Conservation (phyloP, 2,797 vertebrate species). For the Enteromius radiatus region DNA sequence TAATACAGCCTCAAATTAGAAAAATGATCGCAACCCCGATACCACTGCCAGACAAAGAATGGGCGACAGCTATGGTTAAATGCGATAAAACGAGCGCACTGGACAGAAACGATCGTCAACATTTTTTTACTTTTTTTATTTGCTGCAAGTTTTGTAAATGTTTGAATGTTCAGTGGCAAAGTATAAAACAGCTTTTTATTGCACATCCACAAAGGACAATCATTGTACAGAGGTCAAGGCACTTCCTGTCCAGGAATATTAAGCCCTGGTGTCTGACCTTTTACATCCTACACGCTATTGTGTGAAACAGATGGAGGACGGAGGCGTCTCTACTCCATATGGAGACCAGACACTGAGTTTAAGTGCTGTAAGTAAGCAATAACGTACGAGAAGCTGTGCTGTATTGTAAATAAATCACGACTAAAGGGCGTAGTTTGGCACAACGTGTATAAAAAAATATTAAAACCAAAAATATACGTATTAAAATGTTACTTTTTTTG, state of each 20-base stretch:
- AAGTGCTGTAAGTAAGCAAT: constrained; percentile 1
- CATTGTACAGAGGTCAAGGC: not conserved
- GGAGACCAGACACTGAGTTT: constrained; percentile 35
- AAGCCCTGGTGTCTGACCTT: constrained; percentile 32
- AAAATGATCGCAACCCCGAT: too few relatives aligned
- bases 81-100: too few relatives aligned
- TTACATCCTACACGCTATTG: constrained; percentile 29
- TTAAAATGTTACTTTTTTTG: too few relatives aligned
- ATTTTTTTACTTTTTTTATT: not conserved
- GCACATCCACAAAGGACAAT: constrained; percentile 1
- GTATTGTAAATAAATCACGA: too few relatives aligned
- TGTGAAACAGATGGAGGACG: constrained; percentile 51
- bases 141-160: not conserved
- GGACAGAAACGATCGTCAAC: too few relatives aligned
- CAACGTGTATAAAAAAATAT: too few relatives aligned
- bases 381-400: too few relatives aligned
- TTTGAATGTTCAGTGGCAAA: not conserved
- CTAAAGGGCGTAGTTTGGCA: too few relatives aligned
- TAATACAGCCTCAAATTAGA: too few relatives aligned
- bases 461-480: too few relatives aligned
- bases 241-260: constrained; percentile 40
- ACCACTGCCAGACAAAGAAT: too few relatives aligned
- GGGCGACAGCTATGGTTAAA: too few relatives aligned
- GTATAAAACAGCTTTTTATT: constrained; percentile 28
- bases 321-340: constrained; percentile 42